Evolutionary conservation across 2,113 vertebrate species (phyloP), one percentile per base, ranked within the genome.

Genomic region (Turnix velox): DNA sequence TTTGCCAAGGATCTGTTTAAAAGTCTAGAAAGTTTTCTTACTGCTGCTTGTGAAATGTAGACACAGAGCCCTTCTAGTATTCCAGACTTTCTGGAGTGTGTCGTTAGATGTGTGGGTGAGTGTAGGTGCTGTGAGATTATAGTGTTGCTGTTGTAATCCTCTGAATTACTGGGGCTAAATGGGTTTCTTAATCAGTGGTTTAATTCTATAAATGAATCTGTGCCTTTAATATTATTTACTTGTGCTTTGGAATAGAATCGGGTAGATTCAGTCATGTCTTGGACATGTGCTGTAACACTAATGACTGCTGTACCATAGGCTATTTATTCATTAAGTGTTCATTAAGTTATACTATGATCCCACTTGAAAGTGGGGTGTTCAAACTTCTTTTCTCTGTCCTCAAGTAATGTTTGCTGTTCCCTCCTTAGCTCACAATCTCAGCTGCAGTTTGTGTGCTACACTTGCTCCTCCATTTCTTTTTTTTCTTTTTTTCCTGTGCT

Each of bases 1-100:
- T 84, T 78, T 87, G 51, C 51, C 40, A 67, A 55, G 33, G 77
- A 87, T 84, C 55, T 92, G 49, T 77, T 92, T 62, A 62, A 57
- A 80, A 66, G 42, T 0, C 0, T 69, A 68, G 23, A 59, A 59
- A 71, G 51, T 59, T 90, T 46, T 80, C 40, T 68, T 55, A 18
- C 25, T 86, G 59, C 75, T 93, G 86, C 73, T 59, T 74, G 59
- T 0, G 2, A 67, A 72, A 37, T 0, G 1, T 12, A 15, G 54
- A 76, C 86, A 67, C 51, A 88, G 5, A 55, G 67, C 48, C 39
- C 22, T 87, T 81, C 77, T 95, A 28, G 84, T 25, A 69, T 74
- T 54, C 28, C 37, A 88, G 72, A 37, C 86, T 62, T 46, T 69
- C 31, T 1, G 1, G 63, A 71, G 24, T 28, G 18, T 31, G 17